These are phyloP conservation scores for Paelopatides confundens DNA, from an alignment of 53 echinoderm and acorn worm species.

Conservation along the genomic window DNA sequence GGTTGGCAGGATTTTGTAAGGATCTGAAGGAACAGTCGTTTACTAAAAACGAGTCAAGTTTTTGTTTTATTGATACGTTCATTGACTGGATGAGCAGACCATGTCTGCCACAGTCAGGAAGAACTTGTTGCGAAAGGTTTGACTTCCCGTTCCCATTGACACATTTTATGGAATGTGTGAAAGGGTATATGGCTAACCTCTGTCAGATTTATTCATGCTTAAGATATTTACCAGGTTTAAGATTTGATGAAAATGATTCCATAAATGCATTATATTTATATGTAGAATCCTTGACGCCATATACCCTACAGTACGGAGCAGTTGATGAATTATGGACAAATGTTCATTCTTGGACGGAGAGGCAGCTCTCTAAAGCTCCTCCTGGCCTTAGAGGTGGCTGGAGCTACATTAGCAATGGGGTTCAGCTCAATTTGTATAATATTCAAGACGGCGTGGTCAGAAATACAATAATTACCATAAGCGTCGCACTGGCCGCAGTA, in stretches of 20 bases:
- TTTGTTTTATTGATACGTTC: conserved; percentile 71
- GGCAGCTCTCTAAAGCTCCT: conserved; percentile 68
- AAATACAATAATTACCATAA: conserved; percentile 70
- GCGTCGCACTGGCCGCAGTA: conserved; percentile 64
- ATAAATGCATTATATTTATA: conserved; percentile 46
- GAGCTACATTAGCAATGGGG: conserved; percentile 29
- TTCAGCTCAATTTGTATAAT: conserved; percentile 73
- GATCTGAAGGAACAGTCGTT: conserved; percentile 54
- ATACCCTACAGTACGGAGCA: conserved; percentile 32
- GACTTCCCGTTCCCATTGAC: conserved; percentile 55
- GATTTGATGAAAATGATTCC: conserved; percentile 36
- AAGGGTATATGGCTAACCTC: background rate
- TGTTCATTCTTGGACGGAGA: conserved; percentile 58
- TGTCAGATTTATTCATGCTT: background rate
- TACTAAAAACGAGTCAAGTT: background rate
- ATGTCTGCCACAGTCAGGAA: background rate
- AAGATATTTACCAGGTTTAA: conserved; percentile 27
- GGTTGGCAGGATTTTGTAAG: conserved; percentile 65
- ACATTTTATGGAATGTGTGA: conserved; percentile 45
- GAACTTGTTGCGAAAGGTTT: conserved; percentile 61
- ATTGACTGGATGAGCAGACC: conserved; percentile 54
- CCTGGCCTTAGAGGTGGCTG: conserved; percentile 64
- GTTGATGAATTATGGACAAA: conserved; percentile 74
- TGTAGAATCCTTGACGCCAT: background rate
- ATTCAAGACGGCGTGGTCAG: conserved; percentile 72